Evolutionary conservation across 2,113 vertebrate genomes (phyloP), one percentile per base, ranked within the genome.

Genomic region (Epinephelus fuscoguttatus): DNA sequence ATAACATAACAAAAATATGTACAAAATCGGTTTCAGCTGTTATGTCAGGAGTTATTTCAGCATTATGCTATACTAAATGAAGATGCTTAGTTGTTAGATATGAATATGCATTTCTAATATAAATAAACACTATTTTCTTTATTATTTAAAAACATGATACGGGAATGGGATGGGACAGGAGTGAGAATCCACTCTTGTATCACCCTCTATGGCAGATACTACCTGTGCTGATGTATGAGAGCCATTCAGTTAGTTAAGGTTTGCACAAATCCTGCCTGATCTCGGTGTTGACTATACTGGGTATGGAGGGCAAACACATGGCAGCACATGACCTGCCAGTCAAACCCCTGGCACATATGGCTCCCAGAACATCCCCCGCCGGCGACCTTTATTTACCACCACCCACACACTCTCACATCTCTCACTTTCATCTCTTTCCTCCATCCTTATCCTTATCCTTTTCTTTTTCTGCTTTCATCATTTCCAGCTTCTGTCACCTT

Each of bases 311-410:
- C 7, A 30, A 71, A 75, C 37, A 14, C 52, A 73, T 7, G 42
- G 53, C 23, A 62, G 66, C 30, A 50, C 77, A 80, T 59, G 76
- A 84, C 53, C 80, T 33, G 80, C 55, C 78, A 50, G 25, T 86
- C 83, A 85, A 82, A 82, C 83, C 61, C 37, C 72, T 70, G 75
- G 67, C 40, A 57, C 75, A 79, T 62, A 56, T 53, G 68, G 57
- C 60, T 67, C 27, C 27, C 45, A 64, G 71, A 72, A 72, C 83
- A 88, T 56, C 71, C 80, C 79, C 78, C 23, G 21, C 79, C 0
- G 70, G 40, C 40, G 10, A 74, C 81, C 84, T 90, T 84, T 82
- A 88, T 80, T 87, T 76, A 74, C 27, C 4, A 0, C 74, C 73
- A 27, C 78, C 70, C 83, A 85, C 81, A n/a, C 81, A 45, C 49